Conservation (phyloP, 2,888 invertebrate genomes). For the Chymomyza fuscimana region DNA sequence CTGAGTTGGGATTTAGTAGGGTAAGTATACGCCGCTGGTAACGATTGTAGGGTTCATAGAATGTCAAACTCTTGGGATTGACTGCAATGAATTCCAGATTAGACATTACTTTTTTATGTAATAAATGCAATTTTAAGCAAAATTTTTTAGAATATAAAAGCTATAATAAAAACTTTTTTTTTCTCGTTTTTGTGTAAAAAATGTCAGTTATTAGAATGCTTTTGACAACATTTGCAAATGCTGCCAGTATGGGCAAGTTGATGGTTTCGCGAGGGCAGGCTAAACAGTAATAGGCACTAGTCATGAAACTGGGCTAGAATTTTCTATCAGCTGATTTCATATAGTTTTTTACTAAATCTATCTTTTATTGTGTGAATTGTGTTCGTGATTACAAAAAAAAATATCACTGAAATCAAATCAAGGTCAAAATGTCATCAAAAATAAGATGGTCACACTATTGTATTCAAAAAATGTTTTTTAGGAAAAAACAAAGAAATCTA, state of each 20-base stretch:
- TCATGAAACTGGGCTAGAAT: no score
- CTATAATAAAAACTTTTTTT: not conserved
- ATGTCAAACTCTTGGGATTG: slow-evolving; percentile 38
- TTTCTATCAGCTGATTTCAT: no score
- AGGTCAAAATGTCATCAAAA: no score
- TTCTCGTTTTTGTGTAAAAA: slow-evolving; percentile 24
- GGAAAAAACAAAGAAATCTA: no score
- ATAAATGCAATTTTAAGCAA: not conserved
- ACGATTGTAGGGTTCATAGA: slow-evolving; percentile 51
- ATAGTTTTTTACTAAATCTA: no score
- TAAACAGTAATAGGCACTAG: no score
- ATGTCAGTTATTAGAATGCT: slow-evolving; percentile 34
- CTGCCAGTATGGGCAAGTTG: slow-evolving; percentile 10
- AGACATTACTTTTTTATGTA: not conserved
- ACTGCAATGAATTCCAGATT: slow-evolving; percentile 30
- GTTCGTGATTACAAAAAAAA: no score
- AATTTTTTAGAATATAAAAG: not conserved
- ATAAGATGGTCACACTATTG: no score
- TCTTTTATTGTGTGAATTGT: no score
- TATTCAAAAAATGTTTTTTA: no score
- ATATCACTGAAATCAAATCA: no score
- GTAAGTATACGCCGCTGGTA: slow-evolving; percentile 40
- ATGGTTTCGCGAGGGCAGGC: not conserved
- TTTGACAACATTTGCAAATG: slow-evolving; percentile 54
- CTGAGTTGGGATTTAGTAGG: slow-evolving; percentile 40